phyloP scores from a whole-genome alignment of 2,113 vertebrate genomes.

The Lanius collurio region DNA sequence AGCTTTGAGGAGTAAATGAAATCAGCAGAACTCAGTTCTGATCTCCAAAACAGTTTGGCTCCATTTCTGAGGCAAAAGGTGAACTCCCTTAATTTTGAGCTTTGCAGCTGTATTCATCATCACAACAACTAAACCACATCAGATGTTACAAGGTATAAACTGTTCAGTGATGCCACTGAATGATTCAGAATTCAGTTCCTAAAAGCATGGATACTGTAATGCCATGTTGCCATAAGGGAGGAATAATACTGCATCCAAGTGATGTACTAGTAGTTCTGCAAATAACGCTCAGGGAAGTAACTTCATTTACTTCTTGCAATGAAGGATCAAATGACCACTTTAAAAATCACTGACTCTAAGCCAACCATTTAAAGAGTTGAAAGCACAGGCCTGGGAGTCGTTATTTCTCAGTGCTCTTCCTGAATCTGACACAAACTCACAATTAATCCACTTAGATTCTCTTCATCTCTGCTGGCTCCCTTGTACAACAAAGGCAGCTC shows the following conservation, averaged over 20 bases:
- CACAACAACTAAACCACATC: neutral
- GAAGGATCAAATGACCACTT: neutral
- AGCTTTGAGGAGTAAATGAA: neutral
- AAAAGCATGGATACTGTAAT: neutral
- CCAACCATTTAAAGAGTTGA: neutral
- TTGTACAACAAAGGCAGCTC: neutral
- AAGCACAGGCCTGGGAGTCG: neutral
- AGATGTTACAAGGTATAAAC: neutral
- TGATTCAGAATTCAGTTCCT: neutral
- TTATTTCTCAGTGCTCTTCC: neutral
- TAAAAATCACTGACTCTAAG: neutral
- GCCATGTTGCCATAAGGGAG: neutral
- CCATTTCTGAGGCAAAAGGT: neutral
- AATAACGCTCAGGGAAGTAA: neutral
- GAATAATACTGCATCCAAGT: neutral
- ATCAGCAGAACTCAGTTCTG: neutral
- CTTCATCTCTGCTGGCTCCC: constrained; percentile 4
- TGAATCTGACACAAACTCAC: constrained; percentile 33
- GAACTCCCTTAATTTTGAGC: neutral
- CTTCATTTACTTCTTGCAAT: neutral
- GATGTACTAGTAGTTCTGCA: neutral
- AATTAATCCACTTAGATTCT: constrained; percentile 41
- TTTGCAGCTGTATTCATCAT: neutral
- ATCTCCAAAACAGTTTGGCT: neutral
- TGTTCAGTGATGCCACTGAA: neutral